These are phyloP conservation scores for Pelagia noctiluca DNA, from an alignment of 30 jellyfish, hydroid and myxozoan genomes.

Conservation along the genomic window DNA sequence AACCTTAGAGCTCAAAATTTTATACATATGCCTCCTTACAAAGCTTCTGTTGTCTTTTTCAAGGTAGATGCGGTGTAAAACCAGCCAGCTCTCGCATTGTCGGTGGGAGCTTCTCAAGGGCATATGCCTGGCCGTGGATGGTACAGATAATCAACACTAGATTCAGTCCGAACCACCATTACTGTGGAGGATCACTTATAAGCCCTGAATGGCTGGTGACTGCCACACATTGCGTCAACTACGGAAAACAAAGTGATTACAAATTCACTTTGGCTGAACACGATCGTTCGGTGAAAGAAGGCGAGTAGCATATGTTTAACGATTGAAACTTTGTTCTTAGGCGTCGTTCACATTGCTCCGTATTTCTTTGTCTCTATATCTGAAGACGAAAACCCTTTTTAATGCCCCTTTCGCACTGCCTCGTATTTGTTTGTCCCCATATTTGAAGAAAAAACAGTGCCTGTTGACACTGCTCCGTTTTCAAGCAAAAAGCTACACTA, in stretches of 20 bases:
- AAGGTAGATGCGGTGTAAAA: constrained; percentile 45
- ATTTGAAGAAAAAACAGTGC: too few species aligned
- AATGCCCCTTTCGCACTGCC: too few species aligned
- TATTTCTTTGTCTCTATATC: too few species aligned
- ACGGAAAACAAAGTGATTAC: constrained; percentile 11
- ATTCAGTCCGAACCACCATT: constrained; percentile 19
- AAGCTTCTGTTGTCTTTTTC: background rate
- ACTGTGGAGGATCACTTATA: constrained; percentile 56
- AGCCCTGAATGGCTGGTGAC: constrained; percentile 57
- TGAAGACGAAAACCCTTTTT: too few species aligned
- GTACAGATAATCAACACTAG: constrained; percentile 45
- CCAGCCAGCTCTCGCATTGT: constrained; percentile 32
- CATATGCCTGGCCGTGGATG: constrained; percentile 61
- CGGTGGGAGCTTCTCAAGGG: constrained; percentile 44
- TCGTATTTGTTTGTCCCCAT: too few species aligned
- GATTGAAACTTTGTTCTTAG: too few species aligned
- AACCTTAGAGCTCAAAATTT: too few species aligned
- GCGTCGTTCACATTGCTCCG: too few species aligned
- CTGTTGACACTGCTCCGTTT: too few species aligned
- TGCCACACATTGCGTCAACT: constrained; percentile 50
- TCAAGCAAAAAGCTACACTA: too few species aligned
- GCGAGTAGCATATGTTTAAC: too few species aligned
- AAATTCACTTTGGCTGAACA: constrained; percentile 40
- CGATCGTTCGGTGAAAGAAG: constrained; percentile 36
- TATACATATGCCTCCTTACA: too few species aligned